These are phyloP conservation scores for Cryptocephalus primarius DNA, from an alignment of 2,888 invertebrate genomes.

Conservation along the genomic window DNA sequence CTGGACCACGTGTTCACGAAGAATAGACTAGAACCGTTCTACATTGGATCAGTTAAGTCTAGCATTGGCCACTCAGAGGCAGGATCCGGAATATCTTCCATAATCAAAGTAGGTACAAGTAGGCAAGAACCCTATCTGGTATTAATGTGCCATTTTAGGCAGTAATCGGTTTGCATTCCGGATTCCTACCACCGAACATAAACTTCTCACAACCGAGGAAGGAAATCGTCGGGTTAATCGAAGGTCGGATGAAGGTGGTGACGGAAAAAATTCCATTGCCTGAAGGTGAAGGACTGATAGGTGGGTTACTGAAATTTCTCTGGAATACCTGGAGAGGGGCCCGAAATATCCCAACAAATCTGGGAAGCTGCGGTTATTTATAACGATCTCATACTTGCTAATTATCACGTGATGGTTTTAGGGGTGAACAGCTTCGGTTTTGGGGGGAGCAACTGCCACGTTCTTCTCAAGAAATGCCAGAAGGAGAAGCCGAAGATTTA, in stretches of 20 bases:
- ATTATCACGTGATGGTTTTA: slow-evolving; percentile 43
- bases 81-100: slow-evolving; percentile 68
- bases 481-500: slow-evolving; percentile 49
- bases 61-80: slow-evolving; percentile 92
- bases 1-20: slow-evolving; percentile 70
- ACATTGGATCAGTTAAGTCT: slow-evolving; percentile 86
- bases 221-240: slow-evolving; percentile 48
- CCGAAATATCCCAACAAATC: background rate
- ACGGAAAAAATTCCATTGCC: slow-evolving; percentile 56
- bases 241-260: slow-evolving; percentile 60
- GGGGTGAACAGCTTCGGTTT: slow-evolving; percentile 91
- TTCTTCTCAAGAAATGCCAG: slow-evolving; percentile 49
- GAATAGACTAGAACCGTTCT: slow-evolving; percentile 54
- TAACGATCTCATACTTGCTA: too few species aligned
- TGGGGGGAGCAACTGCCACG: slow-evolving; percentile 79
- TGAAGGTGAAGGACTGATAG: slow-evolving; percentile 58
- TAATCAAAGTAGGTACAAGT: slow-evolving; percentile 56
- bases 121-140: background rate
- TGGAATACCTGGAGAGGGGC: too few species aligned
- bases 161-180: slow-evolving; percentile 60
- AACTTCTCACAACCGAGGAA: slow-evolving; percentile 47
- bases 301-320: slow-evolving; percentile 24
- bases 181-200: slow-evolving; percentile 75
- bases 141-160: slow-evolving; percentile 10
- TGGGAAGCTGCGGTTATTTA: background rate